Evolutionary conservation across 1,140 invertebrate species (phyloP).

Genomic region (Daktulosphaira vitifoliae): DNA sequence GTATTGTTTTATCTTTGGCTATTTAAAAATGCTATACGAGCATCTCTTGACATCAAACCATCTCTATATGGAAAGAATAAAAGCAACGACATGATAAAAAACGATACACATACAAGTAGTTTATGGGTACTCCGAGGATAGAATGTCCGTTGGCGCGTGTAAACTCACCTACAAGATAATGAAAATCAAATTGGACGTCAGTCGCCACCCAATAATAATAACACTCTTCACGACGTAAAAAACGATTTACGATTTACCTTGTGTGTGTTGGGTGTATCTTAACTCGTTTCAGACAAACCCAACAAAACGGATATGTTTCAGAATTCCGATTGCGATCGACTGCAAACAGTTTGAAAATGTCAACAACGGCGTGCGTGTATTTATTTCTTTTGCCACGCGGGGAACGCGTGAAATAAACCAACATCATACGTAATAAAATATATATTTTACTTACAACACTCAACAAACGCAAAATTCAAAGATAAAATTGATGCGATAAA

Average conservation of each 20-base stretch:
- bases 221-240: not conserved
- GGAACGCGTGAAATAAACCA: not conserved
- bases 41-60: too few relatives aligned
- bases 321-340: slow-evolving; percentile 29
- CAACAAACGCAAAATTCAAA: too few relatives aligned
- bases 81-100: too few relatives aligned
- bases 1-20: too few relatives aligned
- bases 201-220: slow-evolving; percentile 8
- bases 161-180: not conserved
- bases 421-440: too few relatives aligned
- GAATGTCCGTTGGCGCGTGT: not conserved
- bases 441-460: too few relatives aligned
- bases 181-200: slow-evolving; percentile 1
- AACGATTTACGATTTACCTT: slow-evolving; percentile 26
- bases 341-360: slow-evolving; percentile 18
- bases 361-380: not conserved
- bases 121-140: not conserved
- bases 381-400: not conserved
- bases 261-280: not conserved
- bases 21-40: too few relatives aligned
- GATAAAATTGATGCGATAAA: not conserved
- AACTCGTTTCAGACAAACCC: not conserved
- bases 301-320: slow-evolving; percentile 28
- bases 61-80: too few relatives aligned
- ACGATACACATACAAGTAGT: too few relatives aligned